Percentiles rank a stretch among this genome's conserved stretches.
phyloP scores from a whole-genome alignment of 2,797 vertebrate species.

The Prionace glauca region DNA sequence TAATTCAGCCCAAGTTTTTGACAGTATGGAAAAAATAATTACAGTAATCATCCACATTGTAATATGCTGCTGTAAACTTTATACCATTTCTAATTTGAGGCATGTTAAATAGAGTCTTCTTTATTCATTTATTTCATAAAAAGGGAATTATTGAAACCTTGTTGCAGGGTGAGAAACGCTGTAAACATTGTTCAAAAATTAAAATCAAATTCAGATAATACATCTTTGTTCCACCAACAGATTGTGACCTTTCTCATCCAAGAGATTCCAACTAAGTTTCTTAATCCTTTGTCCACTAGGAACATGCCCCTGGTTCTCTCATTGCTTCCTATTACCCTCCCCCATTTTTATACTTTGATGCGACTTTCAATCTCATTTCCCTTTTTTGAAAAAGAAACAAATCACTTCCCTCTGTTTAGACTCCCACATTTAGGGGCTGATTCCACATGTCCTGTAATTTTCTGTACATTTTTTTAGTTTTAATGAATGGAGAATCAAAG shows the following conservation, averaged over 20 bases:
- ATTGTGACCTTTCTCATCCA: not conserved
- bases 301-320: not conserved
- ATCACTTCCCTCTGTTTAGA: not conserved
- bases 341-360: not conserved
- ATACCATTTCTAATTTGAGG: not conserved
- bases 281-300: not conserved
- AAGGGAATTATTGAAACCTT: not conserved
- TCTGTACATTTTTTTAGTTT: not conserved
- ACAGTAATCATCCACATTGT: not conserved
- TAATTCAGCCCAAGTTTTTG: not conserved
- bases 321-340: not conserved
- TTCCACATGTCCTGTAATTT: not conserved
- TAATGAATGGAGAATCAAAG: not conserved
- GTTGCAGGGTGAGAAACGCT: not conserved
- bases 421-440: not conserved
- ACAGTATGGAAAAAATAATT: not conserved
- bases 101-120: not conserved
- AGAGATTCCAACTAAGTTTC: not conserved
- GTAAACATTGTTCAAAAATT: not conserved
- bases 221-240: not conserved
- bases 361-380: not conserved
- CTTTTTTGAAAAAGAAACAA: not conserved
- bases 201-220: not conserved
- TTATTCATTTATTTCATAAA: not conserved
- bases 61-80: not conserved